phyloP scores from a whole-genome alignment of 2,888 invertebrate genomes.

The Cremastinae sp. region DNA sequence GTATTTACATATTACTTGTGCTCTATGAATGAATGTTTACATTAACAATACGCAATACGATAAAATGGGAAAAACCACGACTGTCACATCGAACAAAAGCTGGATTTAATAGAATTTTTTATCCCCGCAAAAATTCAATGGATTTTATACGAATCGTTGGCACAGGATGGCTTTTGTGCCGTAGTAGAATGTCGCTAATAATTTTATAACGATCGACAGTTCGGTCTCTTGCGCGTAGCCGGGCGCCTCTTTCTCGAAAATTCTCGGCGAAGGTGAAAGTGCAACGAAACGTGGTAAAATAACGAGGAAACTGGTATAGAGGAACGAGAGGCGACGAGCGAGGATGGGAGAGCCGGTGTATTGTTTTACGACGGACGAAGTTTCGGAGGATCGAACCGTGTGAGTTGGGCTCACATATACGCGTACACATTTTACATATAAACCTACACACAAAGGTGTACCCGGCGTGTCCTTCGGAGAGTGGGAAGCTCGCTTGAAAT shows the following conservation, averaged over 20 bases:
- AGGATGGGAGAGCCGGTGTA: slow-evolving; percentile 16
- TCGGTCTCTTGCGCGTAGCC: not conserved
- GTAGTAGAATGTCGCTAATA: not conserved
- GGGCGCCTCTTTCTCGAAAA: slow-evolving; percentile 3
- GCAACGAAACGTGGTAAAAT: slow-evolving; percentile 23
- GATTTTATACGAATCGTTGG: not conserved
- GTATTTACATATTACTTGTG: too few species aligned
- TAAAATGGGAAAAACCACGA: not conserved
- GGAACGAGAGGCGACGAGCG: too few species aligned
- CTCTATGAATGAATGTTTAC: too few species aligned
- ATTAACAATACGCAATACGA: not conserved
- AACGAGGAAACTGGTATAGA: slow-evolving; percentile 3
- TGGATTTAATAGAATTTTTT: too few species aligned
- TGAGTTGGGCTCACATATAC: not conserved
- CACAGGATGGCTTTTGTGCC: not conserved
- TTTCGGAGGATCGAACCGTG: slow-evolving; percentile 28
- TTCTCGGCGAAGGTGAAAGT: slow-evolving; percentile 20
- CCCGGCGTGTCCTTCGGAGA: slow-evolving; percentile 6
- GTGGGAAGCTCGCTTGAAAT: not conserved
- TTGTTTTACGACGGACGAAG: slow-evolving; percentile 52
- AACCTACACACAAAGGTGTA: not conserved
- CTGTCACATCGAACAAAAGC: not conserved
- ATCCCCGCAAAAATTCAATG: not conserved
- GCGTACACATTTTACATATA: too few species aligned
- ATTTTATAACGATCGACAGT: slow-evolving; percentile 12